Evolutionary conservation across 2,888 invertebrate genomes (phyloP), one percentile per base, ranked within the genome.

Genomic region (Drosophila falleni): DNA sequence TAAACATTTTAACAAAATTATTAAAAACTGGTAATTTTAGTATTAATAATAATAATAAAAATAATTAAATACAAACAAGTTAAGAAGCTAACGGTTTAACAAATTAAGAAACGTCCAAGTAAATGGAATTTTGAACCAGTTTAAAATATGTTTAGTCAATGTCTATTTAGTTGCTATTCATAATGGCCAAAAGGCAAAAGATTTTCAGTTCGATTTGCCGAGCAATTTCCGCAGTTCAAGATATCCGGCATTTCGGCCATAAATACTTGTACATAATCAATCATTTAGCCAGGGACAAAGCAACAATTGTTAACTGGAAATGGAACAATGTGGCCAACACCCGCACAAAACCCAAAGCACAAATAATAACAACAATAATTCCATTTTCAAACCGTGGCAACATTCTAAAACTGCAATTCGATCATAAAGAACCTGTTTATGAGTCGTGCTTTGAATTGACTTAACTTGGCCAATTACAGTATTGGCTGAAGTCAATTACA

Each of bases 171-270:
- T 35, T 44, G 23, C 15, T 11, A 23, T 62, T 33, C 44, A 37
- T 41, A 68, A 53, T 42, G 42, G 50, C 42, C 41, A 19, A 42
- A 42, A 19, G 42, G 5, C 42, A 42, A 42, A 9, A 23, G 55
- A 67, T 33, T 53, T 54, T 50, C 29, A 55, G 16, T 31, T 59
- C 19, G 42, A 15, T 33, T 61, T 33, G 16, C 33, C 44, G 3
- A 55, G 15, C 55, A 23, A 15, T 56, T 56, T 56, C 55, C 55
- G 55, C 44, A 33, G 33, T 42, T 37, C 10, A 44, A 56, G 50
- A 88, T 76, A 88, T 83, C 83, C 89, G 83, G 68, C 68, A 82
- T 75, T 69, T 46, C n/a, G 69, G 68, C 37, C 44, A 50, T 13
- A 54, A 31, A 15, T 49, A 51, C 63, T 42, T 71, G 44, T 35